Base-by-base conservation (phyloP, 2,888 invertebrate species). In the Drosophila falleni region DNA sequence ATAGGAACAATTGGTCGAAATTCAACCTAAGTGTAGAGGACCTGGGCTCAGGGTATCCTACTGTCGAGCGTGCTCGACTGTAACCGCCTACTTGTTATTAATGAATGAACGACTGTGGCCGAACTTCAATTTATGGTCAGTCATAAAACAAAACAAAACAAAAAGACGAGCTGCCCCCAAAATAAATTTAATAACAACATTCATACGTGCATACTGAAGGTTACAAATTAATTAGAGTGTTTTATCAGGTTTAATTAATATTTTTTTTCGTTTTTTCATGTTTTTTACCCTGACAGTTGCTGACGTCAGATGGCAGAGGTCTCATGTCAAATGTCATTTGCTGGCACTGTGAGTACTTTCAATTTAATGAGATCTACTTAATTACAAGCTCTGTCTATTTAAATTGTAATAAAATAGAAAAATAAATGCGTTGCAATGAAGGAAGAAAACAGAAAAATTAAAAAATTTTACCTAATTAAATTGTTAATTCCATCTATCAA, bases 211-310 rank as follows among this genome's bases (percentile, higher is more conserved):
- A 16, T 26, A 35, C 44, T 60, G 74, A 62, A 78, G 75, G 78
- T 62, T 68, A 64, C 76, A 75, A 78, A 74, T 74, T 75, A 78
- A 79, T 78, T 78, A 71, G 75, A 75, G 75, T 78, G 74, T 78
- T 76, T 78, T 69, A 74, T 78, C 61, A 59, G 61, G 23, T 71
- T 71, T 64, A 78, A 78, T 78, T 78, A 78, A 71, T 67, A 60
- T 60, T 42, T 53, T 60, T 58, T 53, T 49, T 35, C 31, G 13
- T 33, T 19, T 53, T 23, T 59, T 26, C 67, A 44, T 50, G 55
- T 33, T 33, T 15, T n/a, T 41, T 46, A 29, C 49, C 54, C 53
- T 41, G 49, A 51, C 60, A 58, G 11, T 19, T 19, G 49, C 56
- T 74, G 79, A 79, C 68, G 68, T 79, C 78, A 78, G 56, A 9